Conservation (phyloP, 1,140 invertebrate genomes). For the Probaryconus sp. region DNA sequence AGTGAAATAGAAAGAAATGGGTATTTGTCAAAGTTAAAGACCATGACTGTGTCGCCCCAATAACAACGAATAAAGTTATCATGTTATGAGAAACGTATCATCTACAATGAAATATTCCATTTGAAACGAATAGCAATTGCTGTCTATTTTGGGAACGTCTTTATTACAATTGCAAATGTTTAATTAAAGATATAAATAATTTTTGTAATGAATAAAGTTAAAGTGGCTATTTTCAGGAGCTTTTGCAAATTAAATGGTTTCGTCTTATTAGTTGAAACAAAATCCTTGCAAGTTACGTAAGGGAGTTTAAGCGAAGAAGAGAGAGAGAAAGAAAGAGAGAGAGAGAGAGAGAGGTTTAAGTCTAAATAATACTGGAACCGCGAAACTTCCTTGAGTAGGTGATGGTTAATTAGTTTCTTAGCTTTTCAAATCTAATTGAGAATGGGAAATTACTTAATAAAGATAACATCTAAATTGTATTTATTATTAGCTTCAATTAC, state of each 20-base stretch:
- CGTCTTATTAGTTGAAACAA: slow-evolving; percentile 44
- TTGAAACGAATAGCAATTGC: no score
- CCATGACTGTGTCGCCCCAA: slow-evolving; percentile 67
- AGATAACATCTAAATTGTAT: no score
- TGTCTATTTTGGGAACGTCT: no score
- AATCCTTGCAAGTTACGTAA: slow-evolving; percentile 41
- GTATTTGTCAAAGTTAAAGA: slow-evolving; percentile 71
- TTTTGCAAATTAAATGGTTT: slow-evolving; percentile 30
- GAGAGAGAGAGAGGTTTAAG: no score
- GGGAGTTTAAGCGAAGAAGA: no score
- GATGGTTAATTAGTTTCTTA: slow-evolving; percentile 51
- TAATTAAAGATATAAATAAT: no score
- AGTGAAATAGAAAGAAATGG: slow-evolving; percentile 55
- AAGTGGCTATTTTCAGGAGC: slow-evolving; percentile 28
- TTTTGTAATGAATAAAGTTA: slow-evolving; percentile 7
- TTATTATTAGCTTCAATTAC: no score
- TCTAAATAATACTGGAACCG: slow-evolving; percentile 30
- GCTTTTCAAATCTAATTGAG: slow-evolving; percentile 1
- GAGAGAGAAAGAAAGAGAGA: no score
- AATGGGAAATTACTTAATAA: slow-evolving; percentile 27
- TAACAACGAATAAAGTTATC: slow-evolving; percentile 31
- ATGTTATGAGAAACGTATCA: slow-evolving; percentile 32
- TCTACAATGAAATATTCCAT: no score
- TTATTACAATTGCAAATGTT: no score
- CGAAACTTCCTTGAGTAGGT: slow-evolving; percentile 34